phyloP scores from a whole-genome alignment of 2,888 invertebrate species.

The Cantharis rufa region DNA sequence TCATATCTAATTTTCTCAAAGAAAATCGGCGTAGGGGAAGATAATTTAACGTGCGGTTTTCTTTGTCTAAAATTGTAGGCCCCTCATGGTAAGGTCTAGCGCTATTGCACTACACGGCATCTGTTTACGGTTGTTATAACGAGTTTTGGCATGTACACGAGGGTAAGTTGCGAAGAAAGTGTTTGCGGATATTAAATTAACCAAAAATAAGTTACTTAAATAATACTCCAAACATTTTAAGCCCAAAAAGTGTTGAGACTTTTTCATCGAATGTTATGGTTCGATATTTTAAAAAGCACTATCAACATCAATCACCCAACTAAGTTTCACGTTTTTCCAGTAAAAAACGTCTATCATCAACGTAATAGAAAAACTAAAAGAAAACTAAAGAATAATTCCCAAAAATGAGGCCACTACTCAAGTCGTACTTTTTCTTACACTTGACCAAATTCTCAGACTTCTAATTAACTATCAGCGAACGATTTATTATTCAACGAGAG shows the following conservation, averaged over 20 bases:
- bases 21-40: conserved; percentile 17
- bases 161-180: conserved; percentile 1
- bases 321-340: neutral
- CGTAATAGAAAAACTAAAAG: neutral
- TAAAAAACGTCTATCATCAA: neutral
- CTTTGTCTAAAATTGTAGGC: conserved; percentile 7
- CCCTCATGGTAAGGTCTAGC: conserved; percentile 6
- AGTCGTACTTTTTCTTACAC: neutral
- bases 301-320: neutral
- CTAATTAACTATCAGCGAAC: neutral
- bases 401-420: neutral
- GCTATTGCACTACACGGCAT: conserved; percentile 18
- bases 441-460: neutral
- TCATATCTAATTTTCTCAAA: conserved; percentile 14
- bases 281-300: neutral
- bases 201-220: neutral
- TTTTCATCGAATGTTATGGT: neutral
- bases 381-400: neutral
- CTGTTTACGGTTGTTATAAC: conserved; percentile 26
- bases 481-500: neutral
- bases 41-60: conserved; percentile 24
- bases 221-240: neutral
- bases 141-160: conserved; percentile 12
- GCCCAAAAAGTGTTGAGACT: neutral
- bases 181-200: neutral